Conservation (phyloP, 2,113 vertebrate species). For the Peromyscus polionotus region DNA sequence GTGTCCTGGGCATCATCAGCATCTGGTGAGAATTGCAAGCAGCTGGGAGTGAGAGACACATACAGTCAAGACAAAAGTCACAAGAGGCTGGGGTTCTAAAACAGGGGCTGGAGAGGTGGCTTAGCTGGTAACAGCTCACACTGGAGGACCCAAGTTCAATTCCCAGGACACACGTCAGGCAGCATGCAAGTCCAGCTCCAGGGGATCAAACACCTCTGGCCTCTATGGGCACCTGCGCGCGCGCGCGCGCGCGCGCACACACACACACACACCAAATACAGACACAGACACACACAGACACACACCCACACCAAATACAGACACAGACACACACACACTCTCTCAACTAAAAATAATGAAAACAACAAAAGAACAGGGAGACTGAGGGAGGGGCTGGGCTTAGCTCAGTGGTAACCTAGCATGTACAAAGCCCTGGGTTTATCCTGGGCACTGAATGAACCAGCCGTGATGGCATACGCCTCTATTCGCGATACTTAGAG, state of each 20-base stretch:
- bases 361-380: neutral
- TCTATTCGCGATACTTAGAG: no score
- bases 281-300: neutral
- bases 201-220: neutral
- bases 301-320: neutral
- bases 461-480: no score
- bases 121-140: neutral
- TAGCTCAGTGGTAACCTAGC: neutral
- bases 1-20: conserved; percentile 86
- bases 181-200: neutral
- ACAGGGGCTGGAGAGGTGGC: neutral
- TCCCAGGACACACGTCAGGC: neutral
- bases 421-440: neutral
- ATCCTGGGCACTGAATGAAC: no score
- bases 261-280: neutral
- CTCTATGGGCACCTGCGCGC: neutral
- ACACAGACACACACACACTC: neutral
- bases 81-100: neutral
- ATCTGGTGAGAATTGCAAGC: conserved; percentile 89
- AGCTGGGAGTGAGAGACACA: neutral
- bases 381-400: neutral
- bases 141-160: neutral
- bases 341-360: neutral
- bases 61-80: neutral
- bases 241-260: neutral